Conservation (phyloP, 1,140 invertebrate species). For the Hyphantria cunea region DNA sequence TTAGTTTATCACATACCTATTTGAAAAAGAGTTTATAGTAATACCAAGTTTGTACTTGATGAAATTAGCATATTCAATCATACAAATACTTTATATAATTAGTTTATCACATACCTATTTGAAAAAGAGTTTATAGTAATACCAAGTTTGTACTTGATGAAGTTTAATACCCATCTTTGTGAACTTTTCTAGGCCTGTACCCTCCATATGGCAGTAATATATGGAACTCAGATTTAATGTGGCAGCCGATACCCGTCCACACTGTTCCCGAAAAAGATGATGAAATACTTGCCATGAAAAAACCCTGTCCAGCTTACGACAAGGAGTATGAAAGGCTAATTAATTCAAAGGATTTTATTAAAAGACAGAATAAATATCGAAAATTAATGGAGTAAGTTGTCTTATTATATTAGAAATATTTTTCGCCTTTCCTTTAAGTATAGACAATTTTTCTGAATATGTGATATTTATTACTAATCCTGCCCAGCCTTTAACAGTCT, state of each 20-base stretch:
- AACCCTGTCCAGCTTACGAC: conserved; percentile 85
- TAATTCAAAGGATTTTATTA: conserved; percentile 82
- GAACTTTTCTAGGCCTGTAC: conserved; percentile 81
- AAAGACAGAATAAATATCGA: conserved; percentile 83
- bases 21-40: too few species aligned
- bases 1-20: too few species aligned
- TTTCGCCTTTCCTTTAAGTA: not conserved
- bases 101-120: too few species aligned
- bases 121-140: too few species aligned
- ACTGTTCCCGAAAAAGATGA: conserved; percentile 87
- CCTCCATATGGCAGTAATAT: conserved; percentile 83
- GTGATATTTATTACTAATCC: not conserved
- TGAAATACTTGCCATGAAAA: conserved; percentile 85
- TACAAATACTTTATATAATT: too few species aligned
- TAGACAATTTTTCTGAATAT: not conserved
- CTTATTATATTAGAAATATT: not conserved
- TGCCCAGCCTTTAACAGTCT: too few species aligned
- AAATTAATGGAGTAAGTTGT: conserved; percentile 83
- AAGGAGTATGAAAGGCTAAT: conserved; percentile 82
- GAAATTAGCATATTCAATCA: too few species aligned
- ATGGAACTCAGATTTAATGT: conserved; percentile 88
- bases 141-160: too few species aligned
- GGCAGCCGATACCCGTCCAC: conserved; percentile 96
- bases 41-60: too few species aligned
- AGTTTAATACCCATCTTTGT: too few species aligned